Conservation (phyloP, 2,797 vertebrate species). For the Yasuhikotakia modesta region DNA sequence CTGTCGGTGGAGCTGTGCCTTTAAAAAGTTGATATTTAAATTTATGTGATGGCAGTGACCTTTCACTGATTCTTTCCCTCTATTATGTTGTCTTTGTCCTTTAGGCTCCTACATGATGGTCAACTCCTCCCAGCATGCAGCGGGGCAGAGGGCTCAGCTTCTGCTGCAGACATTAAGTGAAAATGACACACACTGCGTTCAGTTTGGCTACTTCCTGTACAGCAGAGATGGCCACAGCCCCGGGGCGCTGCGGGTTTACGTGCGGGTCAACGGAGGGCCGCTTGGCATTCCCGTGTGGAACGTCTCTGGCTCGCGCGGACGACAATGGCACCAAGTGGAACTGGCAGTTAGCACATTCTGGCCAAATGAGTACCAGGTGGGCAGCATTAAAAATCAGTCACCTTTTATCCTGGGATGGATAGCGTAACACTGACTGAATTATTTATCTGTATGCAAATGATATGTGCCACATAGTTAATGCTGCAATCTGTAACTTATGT, state of each 20-base stretch:
- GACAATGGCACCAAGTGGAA: constrained; percentile 94
- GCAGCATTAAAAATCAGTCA: neutral
- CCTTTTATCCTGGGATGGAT: neutral
- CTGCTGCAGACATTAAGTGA: constrained; percentile 90
- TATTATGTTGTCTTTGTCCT: constrained; percentile 25
- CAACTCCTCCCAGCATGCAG: constrained; percentile 87
- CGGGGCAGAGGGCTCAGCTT: constrained; percentile 86
- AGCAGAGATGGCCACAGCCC: constrained; percentile 91
- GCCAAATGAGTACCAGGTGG: constrained; percentile 96
- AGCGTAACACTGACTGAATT: neutral
- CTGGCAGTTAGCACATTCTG: constrained; percentile 96
- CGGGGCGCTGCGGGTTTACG: constrained; percentile 84
- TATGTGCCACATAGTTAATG: too few relatives aligned
- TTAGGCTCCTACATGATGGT: constrained; percentile 93
- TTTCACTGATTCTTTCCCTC: constrained; percentile 13
- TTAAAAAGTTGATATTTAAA: constrained; percentile 5
- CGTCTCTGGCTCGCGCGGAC: constrained; percentile 83
- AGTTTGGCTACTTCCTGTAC: constrained; percentile 97
- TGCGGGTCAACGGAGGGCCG: constrained; percentile 87
- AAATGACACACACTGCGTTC: constrained; percentile 96
- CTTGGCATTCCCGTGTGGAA: constrained; percentile 90
- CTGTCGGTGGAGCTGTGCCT: neutral
- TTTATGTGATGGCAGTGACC: constrained; percentile 17
- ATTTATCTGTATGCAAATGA: neutral
- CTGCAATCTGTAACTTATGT: too few relatives aligned